Evolutionary conservation across 1,140 invertebrate genomes (phyloP).

Genomic region (Hydropsyche tenuis): DNA sequence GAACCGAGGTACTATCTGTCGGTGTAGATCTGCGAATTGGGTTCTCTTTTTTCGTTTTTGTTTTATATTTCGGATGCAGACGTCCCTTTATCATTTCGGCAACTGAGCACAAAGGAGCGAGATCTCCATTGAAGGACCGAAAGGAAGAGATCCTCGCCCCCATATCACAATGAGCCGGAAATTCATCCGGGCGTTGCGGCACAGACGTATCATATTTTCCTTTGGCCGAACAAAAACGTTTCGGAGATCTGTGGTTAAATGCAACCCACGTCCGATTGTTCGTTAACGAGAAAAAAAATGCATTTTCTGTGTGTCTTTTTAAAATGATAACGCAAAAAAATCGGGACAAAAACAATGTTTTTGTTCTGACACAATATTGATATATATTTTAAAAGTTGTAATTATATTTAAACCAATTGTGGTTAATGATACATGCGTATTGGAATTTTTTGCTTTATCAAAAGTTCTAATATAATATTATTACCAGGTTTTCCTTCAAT

Average conservation of each 20-base stretch:
- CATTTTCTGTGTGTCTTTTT: background rate
- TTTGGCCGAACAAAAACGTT: background rate
- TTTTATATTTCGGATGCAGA: conserved; percentile 42
- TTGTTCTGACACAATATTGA: no score
- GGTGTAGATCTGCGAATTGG: conserved; percentile 48
- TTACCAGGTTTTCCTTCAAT: no score
- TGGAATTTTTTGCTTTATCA: no score
- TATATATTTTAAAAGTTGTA: no score
- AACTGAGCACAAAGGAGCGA: conserved; percentile 33
- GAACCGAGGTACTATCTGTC: conserved; percentile 45
- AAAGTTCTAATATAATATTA: no score
- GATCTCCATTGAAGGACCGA: conserved; percentile 42
- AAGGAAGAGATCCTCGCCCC: conserved; percentile 38
- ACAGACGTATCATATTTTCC: conserved; percentile 45
- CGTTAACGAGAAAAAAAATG: no score
- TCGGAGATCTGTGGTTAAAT: conserved; percentile 29
- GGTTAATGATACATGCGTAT: no score
- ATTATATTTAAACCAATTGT: no score
- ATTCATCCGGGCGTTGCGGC: conserved; percentile 31
- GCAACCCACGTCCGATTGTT: background rate
- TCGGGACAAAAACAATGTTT: background rate
- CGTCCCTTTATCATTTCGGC: conserved; percentile 47
- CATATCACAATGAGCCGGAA: conserved; percentile 43
- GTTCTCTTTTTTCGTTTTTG: conserved; percentile 31
- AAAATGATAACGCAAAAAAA: background rate